Base-by-base conservation (phyloP, 2,888 invertebrate species). In the Tenthredo notha region DNA sequence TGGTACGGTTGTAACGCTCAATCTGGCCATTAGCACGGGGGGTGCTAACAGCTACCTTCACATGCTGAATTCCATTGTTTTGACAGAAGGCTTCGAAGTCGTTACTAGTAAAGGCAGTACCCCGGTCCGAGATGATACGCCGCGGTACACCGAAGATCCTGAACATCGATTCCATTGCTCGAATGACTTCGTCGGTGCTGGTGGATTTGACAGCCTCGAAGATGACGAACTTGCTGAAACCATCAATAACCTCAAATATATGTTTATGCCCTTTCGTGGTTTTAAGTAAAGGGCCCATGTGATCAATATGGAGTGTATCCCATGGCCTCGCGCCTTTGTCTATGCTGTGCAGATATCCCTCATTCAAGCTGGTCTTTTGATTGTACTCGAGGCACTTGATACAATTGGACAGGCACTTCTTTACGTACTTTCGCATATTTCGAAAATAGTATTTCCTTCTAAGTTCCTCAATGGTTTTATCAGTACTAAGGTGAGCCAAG, bases 1-100 rank as follows among this genome's bases (percentile, higher is more conserved):
- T 86, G 12, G 80, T 84, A 18, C 58, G 67, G 43, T 86, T 84
- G 21, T 80, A 86, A 18, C 85, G 65, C 61, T 86, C 82, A 25
- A 82, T 74, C 58, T 86, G 86, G 21, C 77, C 84, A 37, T 54
- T 80, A 37, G 67, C 85, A 29, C 37, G 82, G 9, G 78, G 82
- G 6, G 85, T 85, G 25, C 50, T 37, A 47, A 83, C 82, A 25
- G 85, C 85, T 12, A 85, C 82, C 10, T 33, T 33, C 15, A 72
- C 72, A 15, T 70, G 74, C 58, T 85, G 50, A 5, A 83, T 72
- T 50, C 50, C 80, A 18, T 54, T 10, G 5, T 82, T 21, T 21
- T 72, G n/a, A 18, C 80, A 80, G n/a, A 72, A 85, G 0, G 37
- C 40, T 50, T 54, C 67, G 18, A 85, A 85, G 18, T 33, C 54